Conservation (phyloP, 1,140 invertebrate species). For the Mya arenaria region DNA sequence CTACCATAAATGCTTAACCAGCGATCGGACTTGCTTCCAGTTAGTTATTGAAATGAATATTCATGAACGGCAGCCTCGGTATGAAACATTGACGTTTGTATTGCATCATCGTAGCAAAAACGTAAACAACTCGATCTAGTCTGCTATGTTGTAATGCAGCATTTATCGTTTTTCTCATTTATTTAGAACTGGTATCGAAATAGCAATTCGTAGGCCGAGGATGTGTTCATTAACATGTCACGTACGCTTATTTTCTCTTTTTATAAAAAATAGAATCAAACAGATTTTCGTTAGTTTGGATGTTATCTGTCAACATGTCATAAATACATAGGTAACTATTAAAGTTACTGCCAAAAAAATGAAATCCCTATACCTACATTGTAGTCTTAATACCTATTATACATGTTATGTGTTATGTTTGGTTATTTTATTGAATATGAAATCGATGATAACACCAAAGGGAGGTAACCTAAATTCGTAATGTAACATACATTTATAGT, state of each 20-base stretch:
- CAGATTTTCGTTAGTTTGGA: neutral
- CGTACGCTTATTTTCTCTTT: neutral
- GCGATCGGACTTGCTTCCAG: neutral
- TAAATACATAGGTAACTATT: too few species aligned
- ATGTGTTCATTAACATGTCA: neutral
- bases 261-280: neutral
- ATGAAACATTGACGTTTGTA: constrained; percentile 29
- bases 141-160: neutral
- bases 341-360: too few species aligned
- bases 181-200: neutral
- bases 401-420: too few species aligned
- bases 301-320: too few species aligned
- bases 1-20: neutral
- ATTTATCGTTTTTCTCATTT: neutral
- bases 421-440: too few species aligned
- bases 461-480: too few species aligned
- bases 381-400: too few species aligned
- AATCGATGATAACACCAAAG: too few species aligned
- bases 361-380: too few species aligned
- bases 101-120: constrained; percentile 26
- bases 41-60: neutral
- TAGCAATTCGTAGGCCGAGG: neutral
- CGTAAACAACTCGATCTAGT: neutral
- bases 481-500: too few species aligned
- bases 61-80: neutral